Conservation (phyloP, 1,140 invertebrate species). For the Tribolium castaneum region DNA sequence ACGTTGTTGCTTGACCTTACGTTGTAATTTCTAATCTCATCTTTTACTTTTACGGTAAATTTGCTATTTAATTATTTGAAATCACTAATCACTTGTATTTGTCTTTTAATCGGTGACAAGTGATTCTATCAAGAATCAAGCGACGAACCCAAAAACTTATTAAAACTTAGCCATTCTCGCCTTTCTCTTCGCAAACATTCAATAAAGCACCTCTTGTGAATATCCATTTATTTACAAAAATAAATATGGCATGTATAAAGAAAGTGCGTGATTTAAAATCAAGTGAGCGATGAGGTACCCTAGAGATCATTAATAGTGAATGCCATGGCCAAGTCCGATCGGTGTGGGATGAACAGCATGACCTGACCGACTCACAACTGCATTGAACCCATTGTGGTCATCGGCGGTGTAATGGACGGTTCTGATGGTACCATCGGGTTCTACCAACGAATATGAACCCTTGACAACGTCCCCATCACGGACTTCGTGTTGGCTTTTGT, state of each 20-base stretch:
- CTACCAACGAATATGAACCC: constrained; percentile 65
- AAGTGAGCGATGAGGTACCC: constrained; percentile 18
- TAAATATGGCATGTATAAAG: constrained; percentile 34
- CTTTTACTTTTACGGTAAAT: no score
- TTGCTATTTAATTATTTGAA: no score
- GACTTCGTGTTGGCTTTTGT: constrained; percentile 66
- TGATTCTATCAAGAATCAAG: no score
- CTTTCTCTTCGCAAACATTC: constrained; percentile 4
- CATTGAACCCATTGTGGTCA: constrained; percentile 62
- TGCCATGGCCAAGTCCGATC: constrained; percentile 7
- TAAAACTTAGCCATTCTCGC: background rate
- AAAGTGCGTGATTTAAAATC: background rate
- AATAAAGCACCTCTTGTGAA: background rate
- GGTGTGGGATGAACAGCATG: constrained; percentile 38
- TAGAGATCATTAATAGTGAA: constrained; percentile 13
- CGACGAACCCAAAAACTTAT: no score
- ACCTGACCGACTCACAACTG: constrained; percentile 52
- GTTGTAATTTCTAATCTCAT: no score
- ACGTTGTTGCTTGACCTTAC: no score
- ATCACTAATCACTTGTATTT: no score
- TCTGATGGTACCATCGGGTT: constrained; percentile 53
- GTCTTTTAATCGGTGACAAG: no score
- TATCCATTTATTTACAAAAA: constrained; percentile 22
- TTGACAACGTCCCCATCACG: constrained; percentile 67
- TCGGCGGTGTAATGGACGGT: constrained; percentile 63